phyloP scores from a whole-genome alignment of 2,888 invertebrate genomes.

The Eretmocerus hayati region DNA sequence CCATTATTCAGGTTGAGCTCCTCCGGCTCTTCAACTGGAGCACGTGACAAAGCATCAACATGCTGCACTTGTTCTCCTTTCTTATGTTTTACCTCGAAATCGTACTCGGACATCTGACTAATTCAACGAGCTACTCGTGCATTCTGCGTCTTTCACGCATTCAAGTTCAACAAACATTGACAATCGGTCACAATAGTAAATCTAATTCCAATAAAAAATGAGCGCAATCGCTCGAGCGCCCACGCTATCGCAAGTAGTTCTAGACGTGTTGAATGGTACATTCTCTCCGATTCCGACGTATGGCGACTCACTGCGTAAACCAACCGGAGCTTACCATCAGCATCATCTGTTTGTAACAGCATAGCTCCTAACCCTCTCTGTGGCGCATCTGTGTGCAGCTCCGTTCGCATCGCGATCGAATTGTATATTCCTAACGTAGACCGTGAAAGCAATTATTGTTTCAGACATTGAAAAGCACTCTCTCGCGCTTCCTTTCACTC shows the following conservation, averaged over 20 bases:
- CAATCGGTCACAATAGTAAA: constrained; percentile 27
- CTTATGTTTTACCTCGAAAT: constrained; percentile 19
- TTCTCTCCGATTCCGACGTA: no score
- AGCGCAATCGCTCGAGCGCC: constrained; percentile 12
- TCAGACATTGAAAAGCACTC: background rate
- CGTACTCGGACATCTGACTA: constrained; percentile 22
- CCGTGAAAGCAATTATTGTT: background rate
- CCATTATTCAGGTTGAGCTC: background rate
- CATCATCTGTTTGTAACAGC: constrained; percentile 16
- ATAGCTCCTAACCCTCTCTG: constrained; percentile 20
- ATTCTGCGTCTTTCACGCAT: constrained; percentile 13
- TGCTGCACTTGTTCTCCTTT: constrained; percentile 23
- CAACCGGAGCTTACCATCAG: constrained; percentile 6
- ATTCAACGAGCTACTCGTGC: constrained; percentile 13
- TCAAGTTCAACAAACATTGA: constrained; percentile 21
- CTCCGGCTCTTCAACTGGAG: constrained; percentile 19
- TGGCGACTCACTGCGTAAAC: constrained; percentile 14
- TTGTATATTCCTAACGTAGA: background rate
- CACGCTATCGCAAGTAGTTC: constrained; percentile 23
- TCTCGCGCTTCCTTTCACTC: no score
- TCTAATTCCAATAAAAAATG: constrained; percentile 21
- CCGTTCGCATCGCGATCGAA: background rate
- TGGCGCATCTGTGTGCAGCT: constrained; percentile 23
- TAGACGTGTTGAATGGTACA: constrained; percentile 27
- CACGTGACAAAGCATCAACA: constrained; percentile 26